Conservation (phyloP, 2,797 vertebrate species). For the Spea hammondii region DNA sequence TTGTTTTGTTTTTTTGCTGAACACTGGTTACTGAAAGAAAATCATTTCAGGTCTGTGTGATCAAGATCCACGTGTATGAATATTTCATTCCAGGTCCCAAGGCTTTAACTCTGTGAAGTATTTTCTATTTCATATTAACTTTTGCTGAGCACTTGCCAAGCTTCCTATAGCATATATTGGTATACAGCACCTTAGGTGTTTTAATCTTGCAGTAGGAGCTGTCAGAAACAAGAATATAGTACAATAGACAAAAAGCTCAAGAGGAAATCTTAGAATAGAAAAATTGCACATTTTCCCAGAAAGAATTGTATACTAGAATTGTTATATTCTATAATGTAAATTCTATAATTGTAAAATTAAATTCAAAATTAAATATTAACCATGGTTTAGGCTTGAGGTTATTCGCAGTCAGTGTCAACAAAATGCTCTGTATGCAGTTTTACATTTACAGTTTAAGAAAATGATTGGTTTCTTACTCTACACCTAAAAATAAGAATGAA, state of each 20-base stretch:
- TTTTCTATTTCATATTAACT: slow-evolving; percentile 47
- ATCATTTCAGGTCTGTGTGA: slow-evolving; percentile 20
- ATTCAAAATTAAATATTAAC: neutral
- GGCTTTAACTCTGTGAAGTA: slow-evolving; percentile 42
- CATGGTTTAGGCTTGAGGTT: too few relatives aligned
- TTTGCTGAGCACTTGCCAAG: slow-evolving; percentile 48
- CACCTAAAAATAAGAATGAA: too few relatives aligned
- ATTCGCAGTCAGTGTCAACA: too few relatives aligned
- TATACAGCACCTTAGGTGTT: slow-evolving; percentile 50
- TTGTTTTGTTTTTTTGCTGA: slow-evolving; percentile 15
- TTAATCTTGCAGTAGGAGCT: slow-evolving; percentile 46
- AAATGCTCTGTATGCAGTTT: too few relatives aligned
- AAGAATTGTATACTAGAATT: neutral
- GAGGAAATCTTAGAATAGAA: slow-evolving; percentile 22
- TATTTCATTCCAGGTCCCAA: slow-evolving; percentile 41
- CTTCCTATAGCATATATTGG: slow-evolving; percentile 43
- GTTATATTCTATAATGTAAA: neutral
- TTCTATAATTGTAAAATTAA: neutral
- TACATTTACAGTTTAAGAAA: too few relatives aligned
- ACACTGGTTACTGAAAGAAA: slow-evolving; percentile 26
- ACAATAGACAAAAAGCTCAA: slow-evolving; percentile 38
- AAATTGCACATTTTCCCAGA: slow-evolving; percentile 6
- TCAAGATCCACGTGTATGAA: slow-evolving; percentile 41
- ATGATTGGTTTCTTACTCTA: too few relatives aligned
- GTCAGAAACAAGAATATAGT: slow-evolving; percentile 43